phyloP scores from a whole-genome alignment of 92 coral and sea anemone species.

The Plumapathes pennacea region DNA sequence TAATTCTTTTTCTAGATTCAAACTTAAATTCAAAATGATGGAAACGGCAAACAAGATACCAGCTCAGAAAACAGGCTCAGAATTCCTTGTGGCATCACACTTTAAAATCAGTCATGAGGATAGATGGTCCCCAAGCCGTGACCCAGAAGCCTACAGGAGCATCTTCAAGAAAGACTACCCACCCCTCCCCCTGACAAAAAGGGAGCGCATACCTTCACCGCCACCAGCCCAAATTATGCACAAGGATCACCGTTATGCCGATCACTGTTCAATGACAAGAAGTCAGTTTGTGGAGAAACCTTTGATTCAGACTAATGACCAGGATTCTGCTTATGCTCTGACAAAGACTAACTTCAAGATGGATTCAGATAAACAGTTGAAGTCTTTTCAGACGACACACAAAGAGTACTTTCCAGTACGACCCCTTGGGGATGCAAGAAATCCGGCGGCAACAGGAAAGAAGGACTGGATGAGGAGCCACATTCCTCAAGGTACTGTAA shows the following conservation, averaged over 20 bases:
- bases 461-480: constrained; percentile 83
- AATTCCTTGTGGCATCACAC: constrained; percentile 78
- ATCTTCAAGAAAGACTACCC: constrained; percentile 90
- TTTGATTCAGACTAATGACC: constrained; percentile 20
- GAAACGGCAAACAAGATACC: constrained; percentile 71
- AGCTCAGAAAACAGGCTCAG: constrained; percentile 66
- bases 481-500: constrained; percentile 80
- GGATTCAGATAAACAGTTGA: constrained; percentile 75
- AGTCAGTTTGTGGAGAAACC: constrained; percentile 83
- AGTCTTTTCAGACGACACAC: constrained; percentile 88
- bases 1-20: no score
- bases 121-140: constrained; percentile 75
- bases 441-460: constrained; percentile 57
- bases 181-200: constrained; percentile 75
- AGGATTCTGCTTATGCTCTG: constrained; percentile 53
- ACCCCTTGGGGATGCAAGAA: constrained; percentile 64
- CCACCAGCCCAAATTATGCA: constrained; percentile 83
- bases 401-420: constrained; percentile 89
- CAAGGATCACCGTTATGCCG: constrained; percentile 71
- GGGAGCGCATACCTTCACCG: constrained; percentile 94
- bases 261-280: constrained; percentile 77
- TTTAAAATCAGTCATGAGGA: constrained; percentile 88
- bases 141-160: constrained; percentile 75
- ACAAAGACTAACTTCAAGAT: constrained; percentile 87
- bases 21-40: constrained; percentile 27